These are phyloP conservation scores for Baronia brevicornis DNA, from an alignment of 2,888 invertebrate species.

Conservation along the genomic window DNA sequence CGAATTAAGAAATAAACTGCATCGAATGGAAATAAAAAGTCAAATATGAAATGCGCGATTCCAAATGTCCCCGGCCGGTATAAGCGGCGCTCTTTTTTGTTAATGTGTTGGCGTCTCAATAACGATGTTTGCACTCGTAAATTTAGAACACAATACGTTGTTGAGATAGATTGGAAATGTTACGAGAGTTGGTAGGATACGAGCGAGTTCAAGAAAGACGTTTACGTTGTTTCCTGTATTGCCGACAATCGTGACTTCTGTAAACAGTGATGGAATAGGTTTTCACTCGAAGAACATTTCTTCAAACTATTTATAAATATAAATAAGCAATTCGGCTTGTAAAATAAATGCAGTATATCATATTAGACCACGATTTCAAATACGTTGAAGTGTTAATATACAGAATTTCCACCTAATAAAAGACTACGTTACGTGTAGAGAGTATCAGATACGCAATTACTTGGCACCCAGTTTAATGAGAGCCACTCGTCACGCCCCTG, in stretches of 20 bases:
- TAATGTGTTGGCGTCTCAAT: constrained; percentile 15
- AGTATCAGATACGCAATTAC: constrained; percentile 71
- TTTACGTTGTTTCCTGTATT: constrained; percentile 13
- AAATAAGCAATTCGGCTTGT: constrained; percentile 8
- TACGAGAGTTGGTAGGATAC: constrained; percentile 8
- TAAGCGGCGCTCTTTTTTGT: constrained; percentile 14
- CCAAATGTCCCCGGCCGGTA: constrained; percentile 16
- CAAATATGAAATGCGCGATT: constrained; percentile 18
- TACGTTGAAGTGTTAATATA: no score
- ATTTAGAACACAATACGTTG: constrained; percentile 13
- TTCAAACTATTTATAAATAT: constrained; percentile 7
- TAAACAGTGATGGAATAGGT: constrained; percentile 9
- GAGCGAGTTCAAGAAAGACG: constrained; percentile 8
- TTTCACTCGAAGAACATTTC: constrained; percentile 10
- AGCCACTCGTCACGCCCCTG: constrained; percentile 39
- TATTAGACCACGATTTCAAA: no score
- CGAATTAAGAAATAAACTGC: constrained; percentile 49
- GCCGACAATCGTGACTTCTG: constrained; percentile 10
- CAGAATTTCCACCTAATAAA: constrained; percentile 75
- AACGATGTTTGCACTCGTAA: constrained; percentile 13
- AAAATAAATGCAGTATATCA: constrained; percentile 13
- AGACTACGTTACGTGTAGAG: constrained; percentile 69
- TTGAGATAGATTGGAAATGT: constrained; percentile 13
- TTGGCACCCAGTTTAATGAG: constrained; percentile 49
- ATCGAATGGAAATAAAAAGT: constrained; percentile 25